These are phyloP conservation scores for Synanceia verrucosa DNA, from an alignment of 2,797 vertebrate species.

Conservation along the genomic window DNA sequence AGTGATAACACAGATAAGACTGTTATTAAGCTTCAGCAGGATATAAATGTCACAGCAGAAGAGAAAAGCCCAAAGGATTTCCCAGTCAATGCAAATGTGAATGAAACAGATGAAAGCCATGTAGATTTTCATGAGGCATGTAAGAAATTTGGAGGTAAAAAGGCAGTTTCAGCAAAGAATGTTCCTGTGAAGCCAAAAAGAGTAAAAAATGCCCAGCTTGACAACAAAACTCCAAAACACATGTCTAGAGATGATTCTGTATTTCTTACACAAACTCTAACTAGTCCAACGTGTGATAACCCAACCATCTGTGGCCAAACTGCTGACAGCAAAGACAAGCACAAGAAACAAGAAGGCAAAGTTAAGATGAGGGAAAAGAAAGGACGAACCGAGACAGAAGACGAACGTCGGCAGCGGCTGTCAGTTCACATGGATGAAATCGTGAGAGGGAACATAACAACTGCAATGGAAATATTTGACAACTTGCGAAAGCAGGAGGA, in stretches of 20 bases:
- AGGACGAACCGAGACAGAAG: slow-evolving; percentile 79
- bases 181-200: slow-evolving; percentile 79
- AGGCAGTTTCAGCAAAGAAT: slow-evolving; percentile 35
- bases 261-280: slow-evolving; percentile 6
- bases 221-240: slow-evolving; percentile 33
- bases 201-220: slow-evolving; percentile 69
- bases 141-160: slow-evolving; percentile 70
- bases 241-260: slow-evolving; percentile 13
- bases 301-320: slow-evolving; percentile 23
- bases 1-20: slow-evolving; percentile 10
- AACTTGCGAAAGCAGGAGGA: slow-evolving; percentile 88
- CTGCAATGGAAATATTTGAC: slow-evolving; percentile 88
- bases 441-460: slow-evolving; percentile 86
- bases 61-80: slow-evolving; percentile 41
- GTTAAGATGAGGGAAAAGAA: slow-evolving; percentile 81
- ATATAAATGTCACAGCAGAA: slow-evolving; percentile 24
- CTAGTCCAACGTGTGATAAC: neutral
- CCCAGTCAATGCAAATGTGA: slow-evolving; percentile 18
- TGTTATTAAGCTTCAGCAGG: slow-evolving; percentile 31
- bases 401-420: slow-evolving; percentile 86
- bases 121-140: slow-evolving; percentile 67
- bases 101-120: slow-evolving; percentile 52
- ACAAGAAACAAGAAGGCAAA: slow-evolving; percentile 46
- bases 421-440: slow-evolving; percentile 94
- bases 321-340: slow-evolving; percentile 24